Conservation (phyloP, 2,113 vertebrate genomes). For the Austrofundulus limnaeus region DNA sequence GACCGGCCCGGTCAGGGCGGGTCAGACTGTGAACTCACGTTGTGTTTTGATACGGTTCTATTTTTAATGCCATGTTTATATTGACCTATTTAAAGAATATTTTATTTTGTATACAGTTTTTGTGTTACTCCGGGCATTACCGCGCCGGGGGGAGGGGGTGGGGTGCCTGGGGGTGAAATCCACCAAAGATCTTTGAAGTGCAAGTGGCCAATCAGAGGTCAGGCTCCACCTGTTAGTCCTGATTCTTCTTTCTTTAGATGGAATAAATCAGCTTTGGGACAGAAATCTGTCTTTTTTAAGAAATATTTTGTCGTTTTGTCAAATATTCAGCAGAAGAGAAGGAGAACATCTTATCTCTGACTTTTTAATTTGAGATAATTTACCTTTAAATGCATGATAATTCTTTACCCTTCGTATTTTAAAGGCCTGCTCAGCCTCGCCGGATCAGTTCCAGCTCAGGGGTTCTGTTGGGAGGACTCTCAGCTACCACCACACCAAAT, state of each 20-base stretch:
- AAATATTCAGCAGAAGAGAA: too few relatives aligned
- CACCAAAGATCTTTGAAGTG: conserved; percentile 77
- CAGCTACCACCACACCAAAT: too few relatives aligned
- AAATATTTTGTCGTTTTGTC: not conserved
- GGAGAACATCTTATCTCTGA: too few relatives aligned
- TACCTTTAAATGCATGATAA: too few relatives aligned
- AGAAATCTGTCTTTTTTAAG: not conserved
- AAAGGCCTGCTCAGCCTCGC: too few relatives aligned
- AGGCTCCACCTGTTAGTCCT: conserved; percentile 25
- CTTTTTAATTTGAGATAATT: too few relatives aligned
- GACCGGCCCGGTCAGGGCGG: conserved; percentile 38
- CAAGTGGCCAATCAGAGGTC: conserved; percentile 52
- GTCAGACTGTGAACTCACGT: conserved; percentile 82
- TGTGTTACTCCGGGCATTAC: conserved; percentile 75
- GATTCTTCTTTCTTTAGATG: conserved; percentile 4
- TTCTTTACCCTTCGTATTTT: too few relatives aligned
- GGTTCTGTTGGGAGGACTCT: too few relatives aligned
- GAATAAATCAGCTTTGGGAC: conserved; percentile 16
- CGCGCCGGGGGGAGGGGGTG: too few relatives aligned
- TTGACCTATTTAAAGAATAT: conserved; percentile 96
- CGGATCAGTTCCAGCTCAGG: too few relatives aligned
- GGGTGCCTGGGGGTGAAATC: conserved; percentile 65
- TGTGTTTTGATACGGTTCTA: conserved; percentile 98
- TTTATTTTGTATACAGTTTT: conserved; percentile 99
- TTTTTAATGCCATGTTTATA: conserved; percentile 99